A percentile compares a stretch with the other conserved stretches of the same genome.
phyloP scores from a whole-genome alignment of 2,113 vertebrate species.

The Mirounga angustirostris region DNA sequence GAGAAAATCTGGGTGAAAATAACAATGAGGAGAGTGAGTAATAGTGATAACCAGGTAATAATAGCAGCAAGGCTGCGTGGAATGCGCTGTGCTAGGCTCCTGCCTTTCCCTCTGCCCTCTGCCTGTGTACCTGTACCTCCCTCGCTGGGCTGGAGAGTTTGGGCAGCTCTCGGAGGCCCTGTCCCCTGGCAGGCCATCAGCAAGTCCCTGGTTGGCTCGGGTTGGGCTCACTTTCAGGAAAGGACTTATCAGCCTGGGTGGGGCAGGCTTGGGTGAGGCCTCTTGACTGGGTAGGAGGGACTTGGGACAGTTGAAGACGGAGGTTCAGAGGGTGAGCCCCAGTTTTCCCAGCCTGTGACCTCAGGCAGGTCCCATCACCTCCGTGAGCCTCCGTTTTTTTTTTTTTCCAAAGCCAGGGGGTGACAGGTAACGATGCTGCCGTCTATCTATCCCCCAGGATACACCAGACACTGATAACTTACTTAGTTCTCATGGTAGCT shows the following conservation, averaged over 20 bases:
- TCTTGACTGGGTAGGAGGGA: neutral
- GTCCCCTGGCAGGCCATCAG: neutral
- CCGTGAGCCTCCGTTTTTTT: neutral
- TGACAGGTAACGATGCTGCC: no score
- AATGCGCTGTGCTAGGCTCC: fast-evolving
- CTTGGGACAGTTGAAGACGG: neutral
- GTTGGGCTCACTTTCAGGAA: neutral
- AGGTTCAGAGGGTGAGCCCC: neutral
- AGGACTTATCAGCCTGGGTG: neutral
- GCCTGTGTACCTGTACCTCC: neutral
- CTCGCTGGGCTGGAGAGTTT: neutral
- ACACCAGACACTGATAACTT: neutral
- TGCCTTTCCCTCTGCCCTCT: neutral
- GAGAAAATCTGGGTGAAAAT: neutral
- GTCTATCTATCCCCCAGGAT: fast-evolving
- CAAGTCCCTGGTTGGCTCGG: neutral
- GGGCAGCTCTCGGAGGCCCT: neutral
- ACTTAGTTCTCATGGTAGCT: neutral
- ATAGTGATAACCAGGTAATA: no score
- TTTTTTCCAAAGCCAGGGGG: neutral
- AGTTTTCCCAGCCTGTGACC: neutral
- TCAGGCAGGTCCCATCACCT: neutral
- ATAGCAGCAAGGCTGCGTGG: neutral
- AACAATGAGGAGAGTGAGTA: neutral
- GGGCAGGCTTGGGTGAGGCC: neutral